These are phyloP conservation scores for Chaitophorus viminalis DNA, from an alignment of 2,888 invertebrate genomes.

Conservation along the genomic window DNA sequence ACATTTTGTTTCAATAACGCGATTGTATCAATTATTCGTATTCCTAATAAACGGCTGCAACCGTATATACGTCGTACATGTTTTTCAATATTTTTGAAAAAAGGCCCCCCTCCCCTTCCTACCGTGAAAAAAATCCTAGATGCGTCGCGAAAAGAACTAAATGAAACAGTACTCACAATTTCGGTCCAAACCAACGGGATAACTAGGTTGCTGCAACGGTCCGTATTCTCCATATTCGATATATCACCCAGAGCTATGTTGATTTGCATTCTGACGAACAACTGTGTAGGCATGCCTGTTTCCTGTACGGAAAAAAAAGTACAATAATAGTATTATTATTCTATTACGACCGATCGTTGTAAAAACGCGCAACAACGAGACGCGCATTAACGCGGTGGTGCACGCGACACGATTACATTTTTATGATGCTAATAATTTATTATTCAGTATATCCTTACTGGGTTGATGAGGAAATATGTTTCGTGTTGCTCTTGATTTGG, in stretches of 20 bases:
- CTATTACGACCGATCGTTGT: no score
- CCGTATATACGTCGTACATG: no score
- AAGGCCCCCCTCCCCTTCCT: no score
- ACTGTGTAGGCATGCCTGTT: constrained; percentile 81
- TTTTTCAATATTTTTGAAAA: no score
- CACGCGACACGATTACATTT: neutral
- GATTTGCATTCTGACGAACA: constrained; percentile 85
- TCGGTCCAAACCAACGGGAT: constrained; percentile 89
- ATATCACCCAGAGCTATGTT: constrained; percentile 84
- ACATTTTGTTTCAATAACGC: no score
- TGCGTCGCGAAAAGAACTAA: no score
- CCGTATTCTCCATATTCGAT: constrained; percentile 74
- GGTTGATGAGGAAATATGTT: constrained; percentile 81
- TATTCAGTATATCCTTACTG: constrained; percentile 70
- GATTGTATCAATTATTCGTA: no score
- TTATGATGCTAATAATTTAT: neutral
- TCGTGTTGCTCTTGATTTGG: constrained; percentile 76
- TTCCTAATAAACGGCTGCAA: no score
- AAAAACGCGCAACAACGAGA: neutral
- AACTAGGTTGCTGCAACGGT: constrained; percentile 77
- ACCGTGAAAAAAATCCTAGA: no score
- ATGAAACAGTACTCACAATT: constrained; percentile 76
- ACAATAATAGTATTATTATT: no score
- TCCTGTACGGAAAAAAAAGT: constrained; percentile 67
- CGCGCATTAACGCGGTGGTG: no score